Evolutionary conservation across 2,888 invertebrate genomes (phyloP).

Genomic region (Torymus tubicola): DNA sequence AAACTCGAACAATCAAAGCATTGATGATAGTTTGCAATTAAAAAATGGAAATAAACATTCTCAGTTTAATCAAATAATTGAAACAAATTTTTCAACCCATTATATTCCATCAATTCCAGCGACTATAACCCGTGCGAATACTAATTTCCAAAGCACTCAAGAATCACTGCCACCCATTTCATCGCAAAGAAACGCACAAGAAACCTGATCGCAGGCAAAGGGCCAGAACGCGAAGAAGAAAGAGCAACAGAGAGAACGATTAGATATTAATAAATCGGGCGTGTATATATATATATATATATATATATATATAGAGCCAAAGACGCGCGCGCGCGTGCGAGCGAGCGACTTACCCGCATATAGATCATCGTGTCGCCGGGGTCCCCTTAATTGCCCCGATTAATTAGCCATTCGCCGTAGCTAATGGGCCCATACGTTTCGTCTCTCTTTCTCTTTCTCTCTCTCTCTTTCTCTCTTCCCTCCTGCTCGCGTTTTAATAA

Average conservation of each 20-base stretch:
- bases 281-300: too few relatives aligned
- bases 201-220: slow-evolving; percentile 50
- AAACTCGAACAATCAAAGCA: too few relatives aligned
- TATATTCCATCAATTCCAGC: too few relatives aligned
- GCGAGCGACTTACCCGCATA: slow-evolving; percentile 62
- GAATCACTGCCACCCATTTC: too few relatives aligned
- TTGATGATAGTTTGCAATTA: too few relatives aligned
- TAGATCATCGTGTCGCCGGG: slow-evolving; percentile 70
- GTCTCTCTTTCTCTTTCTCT: not conserved
- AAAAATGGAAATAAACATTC: too few relatives aligned
- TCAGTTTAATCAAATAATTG: too few relatives aligned
- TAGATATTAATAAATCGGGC: slow-evolving; percentile 66
- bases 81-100: too few relatives aligned
- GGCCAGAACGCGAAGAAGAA: slow-evolving; percentile 19
- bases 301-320: slow-evolving; percentile 45
- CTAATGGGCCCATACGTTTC: slow-evolving; percentile 71
- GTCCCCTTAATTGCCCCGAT: slow-evolving; percentile 73
- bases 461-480: not conserved
- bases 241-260: slow-evolving; percentile 25
- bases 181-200: not conserved
- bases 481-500: slow-evolving; percentile 65
- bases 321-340: slow-evolving; percentile 62
- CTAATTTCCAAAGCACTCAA: too few relatives aligned
- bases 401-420: slow-evolving; percentile 71
- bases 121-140: too few relatives aligned